Evolutionary conservation across 2,113 vertebrate genomes (phyloP).

Genomic region (Ranitomeya variabilis): DNA sequence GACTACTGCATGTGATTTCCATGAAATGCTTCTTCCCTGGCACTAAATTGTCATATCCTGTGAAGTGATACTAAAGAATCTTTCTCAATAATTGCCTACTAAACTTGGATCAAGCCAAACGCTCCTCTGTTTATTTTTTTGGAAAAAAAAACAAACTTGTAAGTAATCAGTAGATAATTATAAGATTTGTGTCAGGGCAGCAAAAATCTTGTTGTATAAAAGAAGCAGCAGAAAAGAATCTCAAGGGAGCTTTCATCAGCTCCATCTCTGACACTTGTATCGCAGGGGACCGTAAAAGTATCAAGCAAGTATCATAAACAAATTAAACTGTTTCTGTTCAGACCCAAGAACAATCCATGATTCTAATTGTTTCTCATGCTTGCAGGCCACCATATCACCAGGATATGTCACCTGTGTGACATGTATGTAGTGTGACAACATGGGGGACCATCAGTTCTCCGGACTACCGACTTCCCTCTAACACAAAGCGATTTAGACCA

Average conservation of each 20-base stretch:
- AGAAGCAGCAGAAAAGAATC: not conserved
- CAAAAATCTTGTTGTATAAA: slow-evolving; percentile 7
- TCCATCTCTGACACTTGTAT: not conserved
- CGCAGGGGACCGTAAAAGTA: not conserved
- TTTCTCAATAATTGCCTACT: not conserved
- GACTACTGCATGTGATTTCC: not conserved
- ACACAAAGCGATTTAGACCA: too few species aligned
- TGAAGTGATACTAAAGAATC: not conserved
- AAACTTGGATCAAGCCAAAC: not conserved
- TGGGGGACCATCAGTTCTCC: too few species aligned
- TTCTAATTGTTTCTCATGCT: not conserved
- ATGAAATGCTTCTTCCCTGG: not conserved
- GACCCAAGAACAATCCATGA: not conserved
- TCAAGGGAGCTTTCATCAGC: slow-evolving; percentile 18
- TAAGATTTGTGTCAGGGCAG: slow-evolving; percentile 3
- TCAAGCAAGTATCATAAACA: not conserved
- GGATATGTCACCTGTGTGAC: not conserved
- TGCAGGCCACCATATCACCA: not conserved
- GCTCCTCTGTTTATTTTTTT: not conserved
- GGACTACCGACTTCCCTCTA: too few species aligned
- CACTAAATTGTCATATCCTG: too few species aligned
- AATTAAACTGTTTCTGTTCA: slow-evolving; percentile 2
- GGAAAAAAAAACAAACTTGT: not conserved
- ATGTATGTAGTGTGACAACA: not conserved
- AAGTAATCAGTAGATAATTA: slow-evolving; percentile 19